Conservation (phyloP, 2,888 invertebrate species). For the Timema podura region DNA sequence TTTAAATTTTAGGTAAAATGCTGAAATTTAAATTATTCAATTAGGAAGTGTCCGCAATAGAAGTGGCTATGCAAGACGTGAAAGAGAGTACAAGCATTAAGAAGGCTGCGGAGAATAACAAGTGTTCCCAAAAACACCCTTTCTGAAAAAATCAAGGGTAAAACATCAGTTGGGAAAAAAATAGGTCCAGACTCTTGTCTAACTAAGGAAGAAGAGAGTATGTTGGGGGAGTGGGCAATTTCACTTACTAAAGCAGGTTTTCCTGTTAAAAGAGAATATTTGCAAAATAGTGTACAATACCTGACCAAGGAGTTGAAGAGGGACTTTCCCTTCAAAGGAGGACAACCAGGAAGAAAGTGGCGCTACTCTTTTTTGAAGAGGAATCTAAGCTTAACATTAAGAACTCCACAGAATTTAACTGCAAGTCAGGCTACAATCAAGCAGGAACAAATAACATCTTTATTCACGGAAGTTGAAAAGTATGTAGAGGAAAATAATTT, state of each 20-base stretch:
- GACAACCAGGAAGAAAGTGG: conserved; percentile 38
- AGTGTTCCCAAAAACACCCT: conserved; percentile 1
- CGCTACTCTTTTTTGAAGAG: conserved; percentile 36
- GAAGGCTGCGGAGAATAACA: neutral
- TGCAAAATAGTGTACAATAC: conserved; percentile 8
- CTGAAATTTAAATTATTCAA: neutral
- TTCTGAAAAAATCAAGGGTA: neutral
- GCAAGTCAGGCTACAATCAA: conserved; percentile 29
- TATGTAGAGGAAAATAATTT: conserved; percentile 36
- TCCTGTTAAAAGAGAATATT: conserved; percentile 7
- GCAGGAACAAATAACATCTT: conserved; percentile 33
- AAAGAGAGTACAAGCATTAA: neutral
- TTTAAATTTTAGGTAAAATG: neutral
- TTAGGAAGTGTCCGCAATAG: conserved; percentile 4
- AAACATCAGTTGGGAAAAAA: neutral
- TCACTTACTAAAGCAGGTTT: conserved; percentile 3
- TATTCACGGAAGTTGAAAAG: conserved; percentile 37
- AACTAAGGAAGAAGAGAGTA: neutral
- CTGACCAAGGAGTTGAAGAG: neutral
- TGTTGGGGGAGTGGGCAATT: neutral
- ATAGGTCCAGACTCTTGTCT: conserved; percentile 8
- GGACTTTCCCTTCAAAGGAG: conserved; percentile 25
- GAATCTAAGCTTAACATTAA: conserved; percentile 25
- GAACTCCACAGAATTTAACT: conserved; percentile 38
- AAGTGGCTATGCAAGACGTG: neutral